Conservation (phyloP, 2,797 vertebrate genomes). For the Danio choprae region DNA sequence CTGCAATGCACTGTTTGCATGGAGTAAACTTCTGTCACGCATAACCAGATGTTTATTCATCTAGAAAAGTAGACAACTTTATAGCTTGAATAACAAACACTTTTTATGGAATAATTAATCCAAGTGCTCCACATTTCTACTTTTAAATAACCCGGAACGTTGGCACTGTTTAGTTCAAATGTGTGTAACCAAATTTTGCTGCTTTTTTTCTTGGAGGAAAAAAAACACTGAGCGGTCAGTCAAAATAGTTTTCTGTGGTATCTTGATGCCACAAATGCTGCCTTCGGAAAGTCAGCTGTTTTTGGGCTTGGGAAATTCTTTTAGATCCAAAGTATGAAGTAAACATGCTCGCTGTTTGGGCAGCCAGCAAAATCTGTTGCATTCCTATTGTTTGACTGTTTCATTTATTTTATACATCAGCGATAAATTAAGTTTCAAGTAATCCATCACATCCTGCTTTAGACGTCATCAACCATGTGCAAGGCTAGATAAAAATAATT, state of each 20-base stretch:
- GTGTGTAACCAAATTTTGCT: not conserved
- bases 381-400: conserved; percentile 27
- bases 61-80: conserved; percentile 11
- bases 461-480: conserved; percentile 2
- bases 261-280: conserved; percentile 4
- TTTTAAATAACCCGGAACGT: conserved; percentile 14
- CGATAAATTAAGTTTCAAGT: not conserved
- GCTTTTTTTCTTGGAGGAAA: not conserved
- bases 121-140: conserved; percentile 24
- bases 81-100: conserved; percentile 17
- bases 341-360: conserved; percentile 17
- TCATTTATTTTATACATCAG: conserved; percentile 24
- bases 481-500: conserved; percentile 1
- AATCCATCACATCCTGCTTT: conserved; percentile 15
- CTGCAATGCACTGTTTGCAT: conserved; percentile 1
- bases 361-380: not conserved
- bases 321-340: conserved; percentile 17
- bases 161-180: not conserved
- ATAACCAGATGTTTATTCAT: conserved; percentile 34
- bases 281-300: not conserved
- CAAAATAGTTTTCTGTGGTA: conserved; percentile 2
- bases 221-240: not conserved
- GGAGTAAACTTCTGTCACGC: conserved; percentile 2
- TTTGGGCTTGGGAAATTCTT: conserved; percentile 1
- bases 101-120: conserved; percentile 18